These are phyloP conservation scores for Atrina japonica DNA, from an alignment of 2,888 invertebrate genomes.

Conservation along the genomic window DNA sequence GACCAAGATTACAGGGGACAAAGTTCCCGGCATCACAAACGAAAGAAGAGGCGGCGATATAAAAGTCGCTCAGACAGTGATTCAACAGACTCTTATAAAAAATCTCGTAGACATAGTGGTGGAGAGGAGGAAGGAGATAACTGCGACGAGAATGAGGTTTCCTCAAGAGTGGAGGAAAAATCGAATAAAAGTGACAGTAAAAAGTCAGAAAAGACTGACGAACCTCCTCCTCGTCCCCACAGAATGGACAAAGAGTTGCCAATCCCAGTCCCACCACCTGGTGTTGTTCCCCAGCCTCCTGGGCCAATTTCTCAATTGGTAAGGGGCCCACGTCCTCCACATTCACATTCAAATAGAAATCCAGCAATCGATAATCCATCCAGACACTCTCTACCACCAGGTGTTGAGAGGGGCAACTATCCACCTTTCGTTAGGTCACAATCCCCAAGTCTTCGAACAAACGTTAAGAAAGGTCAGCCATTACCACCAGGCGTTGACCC, in stretches of 20 bases:
- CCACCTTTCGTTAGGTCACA: background rate
- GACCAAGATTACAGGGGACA: constrained; percentile 38
- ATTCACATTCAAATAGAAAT: no score
- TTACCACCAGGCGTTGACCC: no score
- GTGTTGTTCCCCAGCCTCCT: constrained; percentile 2
- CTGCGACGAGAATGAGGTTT: background rate
- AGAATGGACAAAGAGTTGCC: constrained; percentile 7
- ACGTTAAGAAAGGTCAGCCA: no score
- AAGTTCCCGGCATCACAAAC: constrained; percentile 8
- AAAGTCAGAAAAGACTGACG: constrained; percentile 2
- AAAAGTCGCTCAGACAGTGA: constrained; percentile 17
- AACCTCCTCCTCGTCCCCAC: constrained; percentile 17
- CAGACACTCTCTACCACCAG: constrained; percentile 6
- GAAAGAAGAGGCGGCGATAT: constrained; percentile 19
- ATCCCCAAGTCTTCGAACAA: background rate
- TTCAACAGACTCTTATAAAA: constrained; percentile 7
- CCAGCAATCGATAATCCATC: constrained; percentile 5
- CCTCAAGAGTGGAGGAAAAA: background rate
- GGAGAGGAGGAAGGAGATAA: constrained; percentile 17
- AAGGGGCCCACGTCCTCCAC: no score
- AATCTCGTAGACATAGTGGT: constrained; percentile 20
- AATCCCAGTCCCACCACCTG: constrained; percentile 19
- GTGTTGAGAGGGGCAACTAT: constrained; percentile 2
- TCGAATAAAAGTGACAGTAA: background rate
- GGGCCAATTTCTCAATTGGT: background rate